Percentiles rank a stretch among this genome's conserved stretches.
Conservation (phyloP, 2,888 invertebrate genomes). For the Fissipunctia ypsillon region DNA sequence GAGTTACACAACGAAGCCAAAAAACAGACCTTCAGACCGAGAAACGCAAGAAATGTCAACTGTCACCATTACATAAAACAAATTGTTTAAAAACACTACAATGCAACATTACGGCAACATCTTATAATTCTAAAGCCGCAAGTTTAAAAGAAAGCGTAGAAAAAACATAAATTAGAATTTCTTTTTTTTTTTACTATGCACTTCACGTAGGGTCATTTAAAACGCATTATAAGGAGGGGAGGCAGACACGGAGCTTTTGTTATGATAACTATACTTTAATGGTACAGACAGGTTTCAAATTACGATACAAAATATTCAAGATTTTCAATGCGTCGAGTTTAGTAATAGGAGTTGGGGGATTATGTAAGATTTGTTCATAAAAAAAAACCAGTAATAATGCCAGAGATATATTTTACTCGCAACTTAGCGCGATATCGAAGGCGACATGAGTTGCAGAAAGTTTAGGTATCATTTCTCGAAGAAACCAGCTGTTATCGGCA, state of each 20-base stretch:
- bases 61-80: neutral
- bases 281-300: conserved; percentile 43
- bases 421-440: neutral
- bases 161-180: conserved; percentile 55
- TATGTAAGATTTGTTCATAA: neutral
- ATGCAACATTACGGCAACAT: conserved; percentile 28
- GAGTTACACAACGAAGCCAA: conserved; percentile 1
- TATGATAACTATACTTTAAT: conserved; percentile 67
- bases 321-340: conserved; percentile 12
- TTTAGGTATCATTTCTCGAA: neutral
- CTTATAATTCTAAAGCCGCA: conserved; percentile 19
- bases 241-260: conserved; percentile 60
- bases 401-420: neutral
- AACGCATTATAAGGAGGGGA: conserved; percentile 73
- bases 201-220: conserved; percentile 73
- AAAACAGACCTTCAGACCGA: neutral
- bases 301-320: conserved; percentile 38
- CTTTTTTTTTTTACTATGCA: conserved; percentile 62
- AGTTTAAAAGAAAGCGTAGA: conserved; percentile 41
- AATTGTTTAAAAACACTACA: conserved; percentile 23
- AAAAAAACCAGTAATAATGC: neutral
- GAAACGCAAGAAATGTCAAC: neutral
- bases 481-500: neutral
- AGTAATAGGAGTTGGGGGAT: conserved; percentile 1
- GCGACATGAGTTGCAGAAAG: neutral